These are phyloP conservation scores for Terebella lapidaria DNA, from an alignment of 2,888 invertebrate genomes.

Conservation along the genomic window DNA sequence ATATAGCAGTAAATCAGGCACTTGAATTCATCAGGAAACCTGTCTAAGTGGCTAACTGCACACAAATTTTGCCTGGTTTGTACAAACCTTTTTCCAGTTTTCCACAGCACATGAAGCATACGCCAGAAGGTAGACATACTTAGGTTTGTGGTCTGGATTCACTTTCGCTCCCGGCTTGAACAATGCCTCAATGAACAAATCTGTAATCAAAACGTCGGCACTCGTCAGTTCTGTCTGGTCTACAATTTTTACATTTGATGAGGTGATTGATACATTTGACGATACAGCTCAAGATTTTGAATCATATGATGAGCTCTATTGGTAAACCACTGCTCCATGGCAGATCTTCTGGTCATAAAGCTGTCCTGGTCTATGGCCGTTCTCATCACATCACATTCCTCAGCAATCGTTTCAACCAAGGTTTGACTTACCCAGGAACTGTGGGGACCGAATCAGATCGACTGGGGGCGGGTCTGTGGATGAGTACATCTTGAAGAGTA, in stretches of 20 bases:
- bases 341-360: not conserved
- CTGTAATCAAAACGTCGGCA: conserved; percentile 53
- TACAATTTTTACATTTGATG: not conserved
- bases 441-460: conserved; percentile 86
- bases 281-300: not conserved
- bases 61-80: too few species aligned
- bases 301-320: not conserved
- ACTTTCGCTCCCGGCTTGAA: conserved; percentile 90
- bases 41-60: too few species aligned
- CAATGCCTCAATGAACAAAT: conserved; percentile 84
- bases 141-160: conserved; percentile 93
- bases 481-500: conserved; percentile 82
- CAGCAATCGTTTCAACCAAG: too few species aligned
- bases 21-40: too few species aligned
- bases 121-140: conserved; percentile 89
- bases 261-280: not conserved
- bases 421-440: conserved; percentile 76
- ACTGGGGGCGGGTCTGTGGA: conserved; percentile 87
- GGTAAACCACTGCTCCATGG: not conserved
- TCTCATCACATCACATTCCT: too few species aligned
- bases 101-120: conserved; percentile 94
- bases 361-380: not conserved
- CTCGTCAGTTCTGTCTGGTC: not conserved
- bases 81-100: conserved; percentile 64
- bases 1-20: too few species aligned